Base-by-base conservation (phyloP, 2,113 vertebrate genomes). In the Campylomormyrus numenius region DNA sequence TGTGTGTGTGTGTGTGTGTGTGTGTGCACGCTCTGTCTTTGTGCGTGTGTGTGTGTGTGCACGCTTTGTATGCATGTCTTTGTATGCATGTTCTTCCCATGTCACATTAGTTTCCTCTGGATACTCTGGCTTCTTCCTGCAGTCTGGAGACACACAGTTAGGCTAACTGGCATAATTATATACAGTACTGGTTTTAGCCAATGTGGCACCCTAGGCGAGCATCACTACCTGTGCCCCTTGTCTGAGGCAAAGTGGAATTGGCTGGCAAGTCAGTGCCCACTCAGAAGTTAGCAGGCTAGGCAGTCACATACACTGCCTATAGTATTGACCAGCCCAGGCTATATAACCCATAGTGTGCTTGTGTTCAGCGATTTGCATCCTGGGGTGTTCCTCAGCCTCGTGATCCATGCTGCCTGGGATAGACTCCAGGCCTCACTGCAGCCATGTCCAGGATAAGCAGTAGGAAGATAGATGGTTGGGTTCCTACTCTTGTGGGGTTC, bases 401-500 rank as follows among this genome's bases (percentile, higher is more conserved):
- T 15, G 11, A 5, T 11, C 70, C 17, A 39, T 17, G 31, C 66
- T 35, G 31, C 66, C 31, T 35, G 31, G 31, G 70, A 80, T 42
- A 19, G 35, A 7, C 74, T 39, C 17, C 15, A 80, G 74, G 15
- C 15, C 74, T 13, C 62, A 31, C 3, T 42, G 5, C 74, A 42
- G 35, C 31, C 11, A 80, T 80, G 13, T 21, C 31, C 35, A 80
- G 74, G 35, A 80, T 39, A 80, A 80, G 74, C 74, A 80, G 15
- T 39, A 15, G 17, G 15, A 19, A 80, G 31, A 80, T 19, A 80
- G 74, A 80, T 80, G 74, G 15, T 4, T 39, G 35, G 74, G 31
- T 80, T 80, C 90, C 89, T 10, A 62, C 88, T 89, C 42, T 90
- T 87, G 58, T 66, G 27, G 46, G 52, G 0, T 21, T 9, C 13